Evolutionary conservation across 2,888 invertebrate genomes (phyloP).

Genomic region (Acanthosepion lycidas): DNA sequence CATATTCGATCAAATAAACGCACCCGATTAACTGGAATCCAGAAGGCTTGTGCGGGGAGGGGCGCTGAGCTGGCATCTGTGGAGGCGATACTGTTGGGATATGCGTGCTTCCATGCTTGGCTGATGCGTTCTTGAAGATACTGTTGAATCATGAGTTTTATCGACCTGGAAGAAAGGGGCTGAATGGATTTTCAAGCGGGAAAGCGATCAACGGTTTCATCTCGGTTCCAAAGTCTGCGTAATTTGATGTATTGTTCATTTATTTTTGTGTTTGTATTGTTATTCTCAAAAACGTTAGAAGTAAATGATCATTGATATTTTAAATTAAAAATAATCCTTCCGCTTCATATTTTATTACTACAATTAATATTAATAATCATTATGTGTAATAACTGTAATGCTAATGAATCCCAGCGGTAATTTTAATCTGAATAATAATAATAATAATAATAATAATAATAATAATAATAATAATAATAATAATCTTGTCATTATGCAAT

Average conservation of each 20-base stretch:
- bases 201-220: neutral
- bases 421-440: too few species aligned
- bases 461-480: too few species aligned
- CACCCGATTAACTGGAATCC: conserved; percentile 7
- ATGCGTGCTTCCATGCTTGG: neutral
- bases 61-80: neutral
- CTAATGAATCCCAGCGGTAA: too few species aligned
- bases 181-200: neutral
- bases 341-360: too few species aligned
- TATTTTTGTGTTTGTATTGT: neutral
- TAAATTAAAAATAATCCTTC: too few species aligned
- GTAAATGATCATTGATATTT: too few species aligned
- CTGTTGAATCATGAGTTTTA: neutral
- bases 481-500: too few species aligned
- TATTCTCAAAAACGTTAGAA: too few species aligned
- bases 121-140: neutral
- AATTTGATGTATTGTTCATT: neutral
- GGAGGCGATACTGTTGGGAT: neutral
- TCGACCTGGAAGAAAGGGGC: neutral
- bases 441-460: too few species aligned
- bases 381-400: too few species aligned
- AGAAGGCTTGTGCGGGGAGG: neutral
- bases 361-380: too few species aligned
- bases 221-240: neutral
- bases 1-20: neutral